Evolutionary conservation across 92 coral and sea anemone genomes (phyloP), one percentile per base, ranked within the genome.

Genomic region (Actinernus sp.): DNA sequence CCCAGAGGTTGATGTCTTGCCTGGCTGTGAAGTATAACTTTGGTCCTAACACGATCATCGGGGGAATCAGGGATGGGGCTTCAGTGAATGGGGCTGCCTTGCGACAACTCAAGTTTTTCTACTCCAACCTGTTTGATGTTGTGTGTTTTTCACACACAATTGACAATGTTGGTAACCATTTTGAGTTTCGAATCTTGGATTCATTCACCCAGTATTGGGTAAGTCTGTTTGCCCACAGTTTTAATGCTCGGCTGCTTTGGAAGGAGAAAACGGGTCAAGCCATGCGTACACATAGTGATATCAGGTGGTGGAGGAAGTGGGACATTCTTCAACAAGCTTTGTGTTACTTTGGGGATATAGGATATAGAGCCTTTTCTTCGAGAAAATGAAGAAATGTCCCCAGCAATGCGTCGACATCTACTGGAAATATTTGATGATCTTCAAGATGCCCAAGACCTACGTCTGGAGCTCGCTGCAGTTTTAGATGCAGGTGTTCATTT

Each of bases 231-330:
- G 36, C 64, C 29, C 77, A 78, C 38, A 68, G 78, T 48, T 50
- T n/a, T 22, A 74, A 73, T 57, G 78, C 89, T 41, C 51, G 89
- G 78, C 65, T 82, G 48, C 78, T 82, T 65, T 82, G 89, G 83
- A 82, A 58, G 66, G 77, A 65, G 78, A 74, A 66, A 82, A 74
- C 73, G 10, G 85, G 77, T 3, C 69, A 48, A 58, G 70, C 85
- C 70, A 82, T 82, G 78, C 71, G 55, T 49, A 63, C 71, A 59
- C 72, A 65, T 65, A 74, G 78, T 66, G 78, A 56, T 8, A 82
- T 83, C 58, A 58, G 83, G 17, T 82, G 78, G 83, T 82, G 78
- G 89, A 82, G 83, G 36, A 82, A 82, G 69, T 72, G 87, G 87
- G 76, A 82, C 38, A 53, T 82, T 64, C 82, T 82, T 21, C 52